phyloP scores from a whole-genome alignment of 2,888 invertebrate species.

The Smittia aterrima region DNA sequence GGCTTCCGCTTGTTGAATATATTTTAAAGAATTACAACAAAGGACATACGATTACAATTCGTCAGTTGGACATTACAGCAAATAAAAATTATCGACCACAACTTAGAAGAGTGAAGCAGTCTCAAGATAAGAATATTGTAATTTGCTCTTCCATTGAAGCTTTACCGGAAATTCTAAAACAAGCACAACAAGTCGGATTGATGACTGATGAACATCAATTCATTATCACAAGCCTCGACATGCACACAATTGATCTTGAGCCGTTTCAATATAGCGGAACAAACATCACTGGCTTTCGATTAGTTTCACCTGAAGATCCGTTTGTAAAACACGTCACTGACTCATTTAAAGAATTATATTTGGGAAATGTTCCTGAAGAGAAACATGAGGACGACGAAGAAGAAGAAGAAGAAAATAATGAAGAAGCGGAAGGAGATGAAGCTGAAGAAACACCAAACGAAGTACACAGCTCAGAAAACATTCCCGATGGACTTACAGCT shows the following conservation, averaged over 20 bases:
- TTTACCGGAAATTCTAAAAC: constrained; percentile 81
- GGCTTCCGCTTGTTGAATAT: constrained; percentile 26
- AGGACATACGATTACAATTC: constrained; percentile 60
- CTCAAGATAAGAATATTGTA: constrained; percentile 68
- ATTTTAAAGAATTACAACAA: constrained; percentile 45
- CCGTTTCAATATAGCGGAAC: constrained; percentile 94
- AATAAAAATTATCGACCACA: constrained; percentile 68
- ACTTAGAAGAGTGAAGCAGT: constrained; percentile 67
- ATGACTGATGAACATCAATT: constrained; percentile 95
- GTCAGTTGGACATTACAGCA: constrained; percentile 61
- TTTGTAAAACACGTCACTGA: constrained; percentile 65
- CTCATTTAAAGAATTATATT: constrained; percentile 48
- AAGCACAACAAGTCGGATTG: constrained; percentile 95
- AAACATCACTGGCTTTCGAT: constrained; percentile 88
- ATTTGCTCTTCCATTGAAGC: constrained; percentile 81
- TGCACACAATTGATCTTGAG: constrained; percentile 87
- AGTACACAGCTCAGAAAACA: constrained; percentile 34
- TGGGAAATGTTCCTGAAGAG: not conserved
- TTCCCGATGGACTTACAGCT: constrained; percentile 50
- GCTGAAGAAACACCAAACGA: constrained; percentile 47
- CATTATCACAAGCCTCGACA: constrained; percentile 86
- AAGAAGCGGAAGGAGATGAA: constrained; percentile 46
- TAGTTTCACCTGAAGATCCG: constrained; percentile 79
- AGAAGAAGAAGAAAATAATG: constrained; percentile 45
- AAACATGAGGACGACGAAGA: not conserved